Evolutionary conservation across 2,113 vertebrate species (phyloP).

Genomic region (Trogon surrucura): DNA sequence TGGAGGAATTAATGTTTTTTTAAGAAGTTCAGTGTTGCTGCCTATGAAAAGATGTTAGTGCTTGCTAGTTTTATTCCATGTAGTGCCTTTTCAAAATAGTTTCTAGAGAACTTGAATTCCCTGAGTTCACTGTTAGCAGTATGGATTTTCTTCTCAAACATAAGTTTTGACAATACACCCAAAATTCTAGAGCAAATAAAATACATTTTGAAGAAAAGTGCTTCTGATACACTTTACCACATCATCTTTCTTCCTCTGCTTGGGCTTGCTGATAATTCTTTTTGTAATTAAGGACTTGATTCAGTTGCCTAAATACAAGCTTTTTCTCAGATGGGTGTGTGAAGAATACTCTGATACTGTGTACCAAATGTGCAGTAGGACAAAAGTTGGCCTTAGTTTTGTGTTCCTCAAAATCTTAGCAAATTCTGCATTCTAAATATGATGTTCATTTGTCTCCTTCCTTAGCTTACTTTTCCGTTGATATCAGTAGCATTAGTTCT

Average conservation of each 20-base stretch:
- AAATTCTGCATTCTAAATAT: neutral
- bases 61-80: neutral
- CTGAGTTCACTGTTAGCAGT: neutral
- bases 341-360: neutral
- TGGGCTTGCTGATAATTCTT: neutral
- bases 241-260: neutral
- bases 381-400: neutral
- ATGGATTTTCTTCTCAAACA: neutral
- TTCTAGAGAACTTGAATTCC: neutral
- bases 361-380: neutral
- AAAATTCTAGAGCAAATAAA: neutral
- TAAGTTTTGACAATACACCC: neutral
- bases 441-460: neutral
- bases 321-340: neutral
- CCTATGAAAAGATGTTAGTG: neutral
- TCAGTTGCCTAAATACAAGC: neutral
- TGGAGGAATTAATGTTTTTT: neutral
- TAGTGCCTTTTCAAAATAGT: neutral
- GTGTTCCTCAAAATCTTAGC: neutral
- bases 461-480: neutral
- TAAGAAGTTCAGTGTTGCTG: neutral
- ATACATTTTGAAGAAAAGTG: neutral
- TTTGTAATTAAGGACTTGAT: neutral
- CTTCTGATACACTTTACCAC: neutral
- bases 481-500: neutral